Evolutionary conservation across 2,797 vertebrate species (phyloP).

Genomic region (Macropodus opercularis): DNA sequence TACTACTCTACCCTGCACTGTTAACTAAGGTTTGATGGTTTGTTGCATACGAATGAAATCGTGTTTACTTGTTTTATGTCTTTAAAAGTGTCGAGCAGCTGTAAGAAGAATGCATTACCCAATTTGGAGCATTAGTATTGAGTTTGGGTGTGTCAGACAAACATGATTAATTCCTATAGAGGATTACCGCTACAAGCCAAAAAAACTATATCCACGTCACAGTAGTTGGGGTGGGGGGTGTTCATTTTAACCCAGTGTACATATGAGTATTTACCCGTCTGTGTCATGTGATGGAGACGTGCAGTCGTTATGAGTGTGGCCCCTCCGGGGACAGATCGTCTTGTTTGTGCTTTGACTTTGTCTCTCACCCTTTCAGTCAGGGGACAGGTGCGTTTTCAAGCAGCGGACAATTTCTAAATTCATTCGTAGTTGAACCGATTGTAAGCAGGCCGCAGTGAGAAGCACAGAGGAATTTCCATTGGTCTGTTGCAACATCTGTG

Average conservation of each 20-base stretch:
- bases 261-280: slow-evolving; percentile 7
- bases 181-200: neutral
- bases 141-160: slow-evolving; percentile 17
- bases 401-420: neutral
- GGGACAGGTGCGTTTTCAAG: slow-evolving; percentile 52
- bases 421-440: slow-evolving; percentile 7
- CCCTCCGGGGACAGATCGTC: slow-evolving; percentile 32
- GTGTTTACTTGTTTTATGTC: neutral
- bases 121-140: slow-evolving; percentile 14
- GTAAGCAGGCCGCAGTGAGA: slow-evolving; percentile 14
- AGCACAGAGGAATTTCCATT: slow-evolving; percentile 28
- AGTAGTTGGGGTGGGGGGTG: neutral
- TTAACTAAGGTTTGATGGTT: neutral
- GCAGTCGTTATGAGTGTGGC: slow-evolving; percentile 23
- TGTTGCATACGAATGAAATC: neutral
- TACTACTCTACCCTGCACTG: neutral
- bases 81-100: neutral
- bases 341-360: slow-evolving; percentile 35
- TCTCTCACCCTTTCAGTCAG: slow-evolving; percentile 48
- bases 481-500: slow-evolving; percentile 37
- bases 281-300: slow-evolving; percentile 23
- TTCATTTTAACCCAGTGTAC: too few species aligned
- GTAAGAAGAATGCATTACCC: slow-evolving; percentile 46
- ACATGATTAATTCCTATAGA: slow-evolving; percentile 1
- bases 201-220: neutral